These are phyloP conservation scores for Globodera ellingtonae DNA, from an alignment of 1,140 invertebrate genomes.

Conservation along the genomic window DNA sequence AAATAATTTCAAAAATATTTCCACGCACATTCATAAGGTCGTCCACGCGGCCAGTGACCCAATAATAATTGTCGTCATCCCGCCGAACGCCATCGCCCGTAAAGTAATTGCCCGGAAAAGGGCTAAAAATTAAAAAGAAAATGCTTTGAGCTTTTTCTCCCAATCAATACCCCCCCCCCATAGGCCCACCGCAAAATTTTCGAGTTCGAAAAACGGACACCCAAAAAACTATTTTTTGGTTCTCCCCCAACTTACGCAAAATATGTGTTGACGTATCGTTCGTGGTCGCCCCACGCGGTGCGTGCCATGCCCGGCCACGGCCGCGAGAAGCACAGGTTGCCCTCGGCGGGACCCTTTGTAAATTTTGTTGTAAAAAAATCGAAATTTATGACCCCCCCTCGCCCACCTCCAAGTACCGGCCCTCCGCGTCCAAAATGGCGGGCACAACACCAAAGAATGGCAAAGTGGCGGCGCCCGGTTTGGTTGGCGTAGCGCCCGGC, in stretches of 20 bases:
- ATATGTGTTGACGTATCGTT: conserved; percentile 88
- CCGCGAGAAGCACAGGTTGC: conserved; percentile 52
- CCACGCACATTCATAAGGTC: conserved; percentile 82
- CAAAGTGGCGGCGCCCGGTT: conserved; percentile 91
- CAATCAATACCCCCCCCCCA: no score
- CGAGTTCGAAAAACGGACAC: neutral
- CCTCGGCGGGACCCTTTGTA: conserved; percentile 70
- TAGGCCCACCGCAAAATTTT: no score
- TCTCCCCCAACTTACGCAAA: conserved; percentile 73
- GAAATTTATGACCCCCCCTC: neutral
- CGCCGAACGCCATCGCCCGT: conserved; percentile 91
- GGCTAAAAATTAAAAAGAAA: neutral
- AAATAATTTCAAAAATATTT: no score
- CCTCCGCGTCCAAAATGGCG: conserved; percentile 82
- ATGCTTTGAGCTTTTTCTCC: neutral
- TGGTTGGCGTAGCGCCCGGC: conserved; percentile 88
- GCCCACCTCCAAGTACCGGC: conserved; percentile 75
- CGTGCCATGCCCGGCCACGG: conserved; percentile 98
- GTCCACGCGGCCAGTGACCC: conserved; percentile 94
- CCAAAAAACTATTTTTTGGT: neutral
- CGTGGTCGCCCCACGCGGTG: conserved; percentile 85
- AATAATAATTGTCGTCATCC: conserved; percentile 84
- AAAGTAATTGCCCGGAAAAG: conserved; percentile 92
- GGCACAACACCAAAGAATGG: conserved; percentile 95
- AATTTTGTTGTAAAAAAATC: neutral